Conservation (phyloP, 2,797 vertebrate genomes). For the Oreochromis mossambicus region DNA sequence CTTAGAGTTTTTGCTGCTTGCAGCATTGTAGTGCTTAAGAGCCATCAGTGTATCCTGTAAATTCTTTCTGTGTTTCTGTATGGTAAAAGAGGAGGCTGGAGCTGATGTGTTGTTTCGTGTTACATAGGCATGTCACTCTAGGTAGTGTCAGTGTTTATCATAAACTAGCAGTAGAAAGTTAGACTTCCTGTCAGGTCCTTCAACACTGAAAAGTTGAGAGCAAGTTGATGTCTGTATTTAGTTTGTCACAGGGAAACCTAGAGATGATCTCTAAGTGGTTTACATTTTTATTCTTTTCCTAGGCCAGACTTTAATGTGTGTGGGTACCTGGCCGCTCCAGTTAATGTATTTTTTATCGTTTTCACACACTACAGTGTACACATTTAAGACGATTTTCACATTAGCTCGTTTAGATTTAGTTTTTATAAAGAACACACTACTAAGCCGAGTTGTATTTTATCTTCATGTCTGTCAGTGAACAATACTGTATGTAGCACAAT, state of each 20-base stretch:
- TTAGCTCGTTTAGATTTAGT: conserved; percentile 58
- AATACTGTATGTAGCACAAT: conserved; percentile 72
- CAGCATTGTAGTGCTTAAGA: conserved; percentile 58
- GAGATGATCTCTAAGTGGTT: conserved; percentile 41
- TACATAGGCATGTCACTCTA: conserved; percentile 72
- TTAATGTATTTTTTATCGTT: conserved; percentile 61
- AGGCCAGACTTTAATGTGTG: conserved; percentile 3
- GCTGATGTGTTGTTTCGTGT: conserved; percentile 63
- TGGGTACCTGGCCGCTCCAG: conserved; percentile 5
- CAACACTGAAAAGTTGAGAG: conserved; percentile 47
- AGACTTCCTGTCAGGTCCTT: conserved; percentile 46
- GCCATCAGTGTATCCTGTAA: conserved; percentile 65
- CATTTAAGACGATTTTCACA: conserved; percentile 48
- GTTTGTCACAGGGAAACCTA: conserved; percentile 39
- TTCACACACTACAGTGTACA: conserved; percentile 56
- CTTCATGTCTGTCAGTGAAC: conserved; percentile 61
- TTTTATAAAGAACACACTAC: conserved; percentile 65
- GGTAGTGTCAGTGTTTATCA: conserved; percentile 61
- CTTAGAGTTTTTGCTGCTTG: conserved; percentile 57
- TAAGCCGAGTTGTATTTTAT: conserved; percentile 59
- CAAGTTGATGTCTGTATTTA: conserved; percentile 54
- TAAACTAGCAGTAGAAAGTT: conserved; percentile 63
- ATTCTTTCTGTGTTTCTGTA: conserved; percentile 56
- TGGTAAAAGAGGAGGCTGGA: conserved; percentile 48
- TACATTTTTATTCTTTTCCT: conserved; percentile 12